Conservation (phyloP, 2,113 vertebrate genomes). For the Pseudopipra pipra region DNA sequence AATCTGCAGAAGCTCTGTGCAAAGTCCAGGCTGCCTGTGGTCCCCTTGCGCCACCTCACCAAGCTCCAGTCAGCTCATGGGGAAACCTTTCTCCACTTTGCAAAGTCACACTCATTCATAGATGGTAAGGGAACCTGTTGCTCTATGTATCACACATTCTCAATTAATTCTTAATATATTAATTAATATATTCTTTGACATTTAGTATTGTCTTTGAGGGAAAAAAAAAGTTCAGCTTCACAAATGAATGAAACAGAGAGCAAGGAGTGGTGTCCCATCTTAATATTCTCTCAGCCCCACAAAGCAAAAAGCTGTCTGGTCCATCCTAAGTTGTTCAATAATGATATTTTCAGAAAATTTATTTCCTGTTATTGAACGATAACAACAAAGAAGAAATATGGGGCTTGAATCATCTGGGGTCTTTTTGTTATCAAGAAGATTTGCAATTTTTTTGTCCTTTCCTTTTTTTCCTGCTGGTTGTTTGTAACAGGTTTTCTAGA, state of each 20-base stretch:
- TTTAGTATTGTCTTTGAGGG: neutral
- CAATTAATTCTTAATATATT: neutral
- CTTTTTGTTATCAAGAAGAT: neutral
- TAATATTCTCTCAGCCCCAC: neutral
- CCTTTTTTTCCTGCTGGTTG: neutral
- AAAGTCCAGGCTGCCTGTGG: slow-evolving; percentile 40
- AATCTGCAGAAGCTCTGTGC: slow-evolving; percentile 79
- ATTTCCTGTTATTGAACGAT: neutral
- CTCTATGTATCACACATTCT: neutral
- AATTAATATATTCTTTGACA: neutral
- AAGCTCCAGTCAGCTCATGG: slow-evolving; percentile 77
- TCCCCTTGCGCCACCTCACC: slow-evolving; percentile 52
- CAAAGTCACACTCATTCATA: slow-evolving; percentile 81
- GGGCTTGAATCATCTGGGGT: neutral
- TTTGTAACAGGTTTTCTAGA: neutral
- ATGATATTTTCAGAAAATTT: neutral
- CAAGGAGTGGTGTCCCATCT: neutral
- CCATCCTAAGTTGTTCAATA: neutral
- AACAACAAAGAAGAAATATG: neutral
- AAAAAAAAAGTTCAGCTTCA: neutral
- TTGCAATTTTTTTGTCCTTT: neutral
- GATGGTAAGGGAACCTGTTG: slow-evolving; percentile 79
- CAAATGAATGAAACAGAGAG: neutral
- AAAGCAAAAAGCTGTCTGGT: neutral
- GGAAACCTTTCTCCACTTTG: slow-evolving; percentile 86